These are phyloP conservation scores for Pionites leucogaster DNA, from an alignment of 2,113 vertebrate species.

Conservation along the genomic window DNA sequence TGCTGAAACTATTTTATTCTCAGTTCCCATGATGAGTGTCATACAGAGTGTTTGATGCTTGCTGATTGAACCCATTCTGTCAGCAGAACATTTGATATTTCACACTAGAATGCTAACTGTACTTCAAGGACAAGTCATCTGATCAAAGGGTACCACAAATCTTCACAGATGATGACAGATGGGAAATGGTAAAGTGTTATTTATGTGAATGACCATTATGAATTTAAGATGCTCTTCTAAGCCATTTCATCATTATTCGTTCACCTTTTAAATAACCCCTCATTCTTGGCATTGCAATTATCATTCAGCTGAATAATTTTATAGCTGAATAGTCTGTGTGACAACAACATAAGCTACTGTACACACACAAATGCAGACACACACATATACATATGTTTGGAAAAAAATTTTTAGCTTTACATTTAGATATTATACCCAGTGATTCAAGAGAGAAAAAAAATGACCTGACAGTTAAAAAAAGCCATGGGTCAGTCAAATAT, in stretches of 20 bases:
- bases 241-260: conserved; percentile 31
- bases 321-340: not conserved
- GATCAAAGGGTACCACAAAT: conserved; percentile 68
- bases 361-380: not conserved
- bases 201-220: conserved; percentile 56
- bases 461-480: not conserved
- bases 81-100: conserved; percentile 47
- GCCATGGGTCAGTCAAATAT: not conserved
- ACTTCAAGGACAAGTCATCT: conserved; percentile 70
- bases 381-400: not conserved
- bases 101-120: conserved; percentile 48
- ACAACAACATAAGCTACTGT: not conserved
- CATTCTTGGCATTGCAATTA: conserved; percentile 33
- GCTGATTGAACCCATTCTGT: conserved; percentile 59
- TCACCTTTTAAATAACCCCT: conserved; percentile 48
- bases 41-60: conserved; percentile 8
- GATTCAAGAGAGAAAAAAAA: not conserved
- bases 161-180: conserved; percentile 54
- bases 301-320: not conserved
- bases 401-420: not conserved
- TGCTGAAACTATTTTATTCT: not conserved
- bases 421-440: not conserved
- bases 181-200: conserved; percentile 51
- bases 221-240: conserved; percentile 61
- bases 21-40: not conserved